Conservation (phyloP, 2,888 invertebrate species). For the Trachelus tabidus region DNA sequence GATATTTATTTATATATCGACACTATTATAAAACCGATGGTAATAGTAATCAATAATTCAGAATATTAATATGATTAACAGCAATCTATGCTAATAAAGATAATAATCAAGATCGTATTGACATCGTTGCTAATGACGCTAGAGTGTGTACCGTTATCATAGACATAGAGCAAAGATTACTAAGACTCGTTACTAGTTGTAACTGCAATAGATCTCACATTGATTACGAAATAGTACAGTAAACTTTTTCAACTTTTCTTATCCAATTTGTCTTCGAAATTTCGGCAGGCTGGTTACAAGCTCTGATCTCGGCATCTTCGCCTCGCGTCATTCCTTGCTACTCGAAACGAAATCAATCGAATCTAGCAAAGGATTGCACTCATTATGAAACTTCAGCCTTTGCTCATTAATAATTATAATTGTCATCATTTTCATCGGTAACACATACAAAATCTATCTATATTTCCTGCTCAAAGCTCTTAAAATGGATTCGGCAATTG, state of each 20-base stretch:
- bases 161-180: neutral
- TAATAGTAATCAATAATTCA: neutral
- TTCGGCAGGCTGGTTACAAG: neutral
- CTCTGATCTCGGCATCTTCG: neutral
- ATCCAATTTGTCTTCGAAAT: neutral
- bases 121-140: neutral
- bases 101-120: neutral
- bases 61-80: neutral
- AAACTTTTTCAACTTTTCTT: neutral
- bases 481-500: too few species aligned
- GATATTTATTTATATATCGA: constrained; percentile 1
- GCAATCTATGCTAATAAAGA: neutral
- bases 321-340: neutral
- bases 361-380: neutral
- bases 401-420: too few species aligned
- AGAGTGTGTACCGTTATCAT: neutral
- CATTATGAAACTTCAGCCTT: neutral
- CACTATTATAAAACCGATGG: neutral
- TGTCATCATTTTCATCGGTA: too few species aligned
- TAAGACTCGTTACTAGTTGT: neutral
- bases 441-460: too few species aligned
- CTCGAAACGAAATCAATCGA: neutral
- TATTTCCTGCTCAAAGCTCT: too few species aligned
- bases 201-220: neutral
- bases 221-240: neutral